These are phyloP conservation scores for Mallateleia sp. DNA, from an alignment of 2,888 invertebrate genomes.

Conservation along the genomic window DNA sequence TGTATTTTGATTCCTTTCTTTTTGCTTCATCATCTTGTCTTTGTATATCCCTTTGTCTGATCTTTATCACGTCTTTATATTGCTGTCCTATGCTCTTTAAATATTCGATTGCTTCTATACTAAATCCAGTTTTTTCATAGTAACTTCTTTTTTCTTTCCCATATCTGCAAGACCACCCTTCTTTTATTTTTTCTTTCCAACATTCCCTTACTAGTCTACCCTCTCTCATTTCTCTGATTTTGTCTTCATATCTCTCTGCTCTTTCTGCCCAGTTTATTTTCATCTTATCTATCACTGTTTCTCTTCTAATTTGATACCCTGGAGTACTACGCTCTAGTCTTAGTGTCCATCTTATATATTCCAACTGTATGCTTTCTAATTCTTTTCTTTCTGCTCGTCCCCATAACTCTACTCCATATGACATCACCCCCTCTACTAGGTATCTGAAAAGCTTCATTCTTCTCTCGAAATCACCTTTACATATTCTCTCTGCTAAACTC, in stretches of 20 bases:
- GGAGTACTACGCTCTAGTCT: too few species aligned
- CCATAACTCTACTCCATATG: too few species aligned
- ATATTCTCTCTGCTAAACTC: too few species aligned
- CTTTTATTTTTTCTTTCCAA: conserved; percentile 3
- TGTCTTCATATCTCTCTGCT: conserved; percentile 4
- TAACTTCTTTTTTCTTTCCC: too few species aligned
- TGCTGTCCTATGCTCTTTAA: background rate
- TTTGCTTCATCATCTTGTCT: background rate
- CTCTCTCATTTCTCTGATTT: background rate
- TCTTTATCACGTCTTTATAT: background rate
- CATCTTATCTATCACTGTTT: conserved; percentile 20
- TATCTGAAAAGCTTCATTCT: too few species aligned
- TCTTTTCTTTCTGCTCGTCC: too few species aligned
- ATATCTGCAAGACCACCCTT: background rate
- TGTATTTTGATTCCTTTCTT: background rate
- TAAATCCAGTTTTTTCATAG: too few species aligned
- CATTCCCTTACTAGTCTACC: background rate
- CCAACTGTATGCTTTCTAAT: too few species aligned
- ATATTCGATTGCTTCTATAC: background rate
- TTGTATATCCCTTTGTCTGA: background rate
- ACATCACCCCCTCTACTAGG: too few species aligned
- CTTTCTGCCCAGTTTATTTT: conserved; percentile 18
- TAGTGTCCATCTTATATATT: too few species aligned
- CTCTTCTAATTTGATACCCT: conserved; percentile 28
- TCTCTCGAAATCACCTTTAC: too few species aligned